Conservation (phyloP, 2,888 invertebrate genomes). For the Saturnia pavonia region DNA sequence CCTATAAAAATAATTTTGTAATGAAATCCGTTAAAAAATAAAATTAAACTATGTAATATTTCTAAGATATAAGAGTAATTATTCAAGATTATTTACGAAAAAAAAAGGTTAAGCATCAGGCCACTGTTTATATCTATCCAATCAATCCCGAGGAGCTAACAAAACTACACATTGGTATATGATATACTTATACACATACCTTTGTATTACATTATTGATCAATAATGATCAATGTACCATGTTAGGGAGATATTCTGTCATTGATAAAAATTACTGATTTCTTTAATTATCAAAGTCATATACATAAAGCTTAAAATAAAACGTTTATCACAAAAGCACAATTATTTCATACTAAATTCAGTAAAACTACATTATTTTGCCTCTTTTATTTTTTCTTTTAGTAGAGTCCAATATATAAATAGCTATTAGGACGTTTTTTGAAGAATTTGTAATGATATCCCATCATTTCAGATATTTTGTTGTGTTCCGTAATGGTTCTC, state of each 20-base stretch:
- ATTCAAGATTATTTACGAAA: no score
- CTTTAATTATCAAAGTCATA: not conserved
- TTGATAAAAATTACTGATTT: not conserved
- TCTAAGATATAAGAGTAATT: no score
- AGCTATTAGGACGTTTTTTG: not conserved
- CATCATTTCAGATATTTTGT: conserved; percentile 86
- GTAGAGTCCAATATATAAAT: not conserved
- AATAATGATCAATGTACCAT: not conserved
- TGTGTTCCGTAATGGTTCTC: conserved; percentile 93
- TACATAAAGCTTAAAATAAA: not conserved
- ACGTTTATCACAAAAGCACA: not conserved
- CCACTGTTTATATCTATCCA: no score
- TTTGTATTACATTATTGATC: not conserved
- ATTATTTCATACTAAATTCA: not conserved
- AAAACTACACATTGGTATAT: no score
- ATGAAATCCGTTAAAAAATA: no score
- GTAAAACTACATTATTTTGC: not conserved
- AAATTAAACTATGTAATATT: no score
- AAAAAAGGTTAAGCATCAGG: no score
- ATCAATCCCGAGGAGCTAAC: no score
- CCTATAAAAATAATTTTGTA: no score
- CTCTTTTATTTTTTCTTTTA: not conserved
- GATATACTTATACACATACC: no score
- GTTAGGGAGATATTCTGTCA: not conserved
- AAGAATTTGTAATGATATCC: not conserved